phyloP scores from a whole-genome alignment of 2,113 vertebrate species.

The Anthoscopus minutus region DNA sequence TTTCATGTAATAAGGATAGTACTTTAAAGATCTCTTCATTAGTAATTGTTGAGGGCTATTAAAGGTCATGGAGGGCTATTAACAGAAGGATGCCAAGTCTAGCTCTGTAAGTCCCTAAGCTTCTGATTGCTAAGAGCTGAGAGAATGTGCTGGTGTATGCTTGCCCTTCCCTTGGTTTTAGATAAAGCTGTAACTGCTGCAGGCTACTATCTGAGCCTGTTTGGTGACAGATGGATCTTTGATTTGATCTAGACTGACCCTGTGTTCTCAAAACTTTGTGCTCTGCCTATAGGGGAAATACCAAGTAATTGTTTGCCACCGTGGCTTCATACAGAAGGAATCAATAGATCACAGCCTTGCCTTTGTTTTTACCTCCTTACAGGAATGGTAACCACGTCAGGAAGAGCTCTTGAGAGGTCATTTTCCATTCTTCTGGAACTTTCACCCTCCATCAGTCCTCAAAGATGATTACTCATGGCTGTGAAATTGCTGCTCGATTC shows the following conservation, averaged over 20 bases:
- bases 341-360: neutral
- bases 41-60: neutral
- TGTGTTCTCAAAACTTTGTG: neutral
- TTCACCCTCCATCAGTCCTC: neutral
- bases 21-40: neutral
- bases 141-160: neutral
- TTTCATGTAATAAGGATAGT: neutral
- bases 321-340: neutral
- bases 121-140: neutral
- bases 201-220: neutral
- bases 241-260: neutral
- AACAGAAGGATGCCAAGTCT: neutral
- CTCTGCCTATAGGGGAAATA: neutral
- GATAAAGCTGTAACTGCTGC: neutral
- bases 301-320: neutral
- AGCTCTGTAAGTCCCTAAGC: constrained; percentile 9
- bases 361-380: neutral
- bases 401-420: neutral
- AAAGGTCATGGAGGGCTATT: neutral
- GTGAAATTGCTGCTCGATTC: neutral
- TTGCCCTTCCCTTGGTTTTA: neutral
- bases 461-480: neutral
- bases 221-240: neutral
- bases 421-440: constrained; percentile 21
- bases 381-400: neutral